phyloP scores from a whole-genome alignment of 2,797 vertebrate species.

The Enteromius mattozi region DNA sequence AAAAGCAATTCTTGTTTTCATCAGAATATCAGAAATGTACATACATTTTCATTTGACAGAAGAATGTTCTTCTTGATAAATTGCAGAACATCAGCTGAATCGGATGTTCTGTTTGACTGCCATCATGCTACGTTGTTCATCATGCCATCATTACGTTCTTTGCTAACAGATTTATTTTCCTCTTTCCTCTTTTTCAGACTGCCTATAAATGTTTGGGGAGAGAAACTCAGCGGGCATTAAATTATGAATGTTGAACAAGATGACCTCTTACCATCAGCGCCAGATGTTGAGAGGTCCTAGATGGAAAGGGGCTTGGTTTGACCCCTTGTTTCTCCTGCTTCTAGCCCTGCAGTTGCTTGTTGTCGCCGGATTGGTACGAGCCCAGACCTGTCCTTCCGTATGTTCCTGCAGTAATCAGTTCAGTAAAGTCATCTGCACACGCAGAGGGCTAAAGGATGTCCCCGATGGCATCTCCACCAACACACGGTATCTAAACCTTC shows the following conservation, averaged over 20 bases:
- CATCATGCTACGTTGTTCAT: conserved; percentile 21
- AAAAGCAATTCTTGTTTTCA: conserved; percentile 10
- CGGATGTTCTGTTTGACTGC: conserved; percentile 31
- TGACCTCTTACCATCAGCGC: conserved; percentile 98
- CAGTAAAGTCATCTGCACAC: conserved; percentile 97
- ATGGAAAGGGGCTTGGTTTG: conserved; percentile 99
- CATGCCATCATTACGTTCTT: background rate
- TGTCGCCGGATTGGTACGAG: conserved; percentile 94
- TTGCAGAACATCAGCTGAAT: background rate
- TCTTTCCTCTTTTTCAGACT: conserved; percentile 60
- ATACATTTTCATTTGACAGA: conserved; percentile 12
- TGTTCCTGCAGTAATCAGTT: conserved; percentile 99
- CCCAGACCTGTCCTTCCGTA: conserved; percentile 96
- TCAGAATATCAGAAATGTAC: conserved; percentile 7
- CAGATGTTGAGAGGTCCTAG: conserved; percentile 99
- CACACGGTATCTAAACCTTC: conserved; percentile 96
- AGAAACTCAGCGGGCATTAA: conserved; percentile 92
- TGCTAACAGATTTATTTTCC: conserved; percentile 43
- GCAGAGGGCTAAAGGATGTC: conserved; percentile 93
- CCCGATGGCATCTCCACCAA: conserved; percentile 98
- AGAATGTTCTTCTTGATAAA: conserved; percentile 12
- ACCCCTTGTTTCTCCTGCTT: conserved; percentile 98
- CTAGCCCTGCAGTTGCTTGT: conserved; percentile 98
- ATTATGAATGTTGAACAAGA: conserved; percentile 99
- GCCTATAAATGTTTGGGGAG: conserved; percentile 66